These are phyloP conservation scores for Lepisosteus oculatus DNA, from an alignment of 2,113 vertebrate species.

Conservation along the genomic window DNA sequence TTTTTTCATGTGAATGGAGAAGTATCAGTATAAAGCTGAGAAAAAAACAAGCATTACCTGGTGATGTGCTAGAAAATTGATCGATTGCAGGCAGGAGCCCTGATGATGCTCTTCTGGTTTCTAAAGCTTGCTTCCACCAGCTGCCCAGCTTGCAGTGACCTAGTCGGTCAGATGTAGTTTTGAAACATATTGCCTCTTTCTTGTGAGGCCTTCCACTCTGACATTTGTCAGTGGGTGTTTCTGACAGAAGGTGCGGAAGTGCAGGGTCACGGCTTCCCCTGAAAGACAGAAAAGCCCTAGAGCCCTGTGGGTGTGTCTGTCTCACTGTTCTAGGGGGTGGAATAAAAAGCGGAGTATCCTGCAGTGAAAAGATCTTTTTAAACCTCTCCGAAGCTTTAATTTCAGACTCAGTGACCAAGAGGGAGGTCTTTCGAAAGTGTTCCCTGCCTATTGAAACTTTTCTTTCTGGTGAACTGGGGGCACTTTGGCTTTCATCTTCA, in stretches of 20 bases:
- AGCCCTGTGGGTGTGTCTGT: conserved; percentile 5
- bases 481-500: neutral
- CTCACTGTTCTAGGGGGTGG: conserved; percentile 4
- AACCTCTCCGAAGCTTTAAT: neutral
- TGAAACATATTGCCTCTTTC: conserved; percentile 18
- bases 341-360: conserved; percentile 7
- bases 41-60: conserved; percentile 22
- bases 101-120: conserved; percentile 17
- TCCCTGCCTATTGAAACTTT: neutral
- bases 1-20: too few relatives aligned
- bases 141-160: conserved; percentile 26
- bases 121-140: conserved; percentile 35
- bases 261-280: neutral
- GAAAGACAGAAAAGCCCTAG: neutral
- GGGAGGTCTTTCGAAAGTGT: neutral
- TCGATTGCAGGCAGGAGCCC: conserved; percentile 17
- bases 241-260: conserved; percentile 2
- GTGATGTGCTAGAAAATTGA: conserved; percentile 12
- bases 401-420: conserved; percentile 10
- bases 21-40: neutral
- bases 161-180: conserved; percentile 20
- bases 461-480: neutral
- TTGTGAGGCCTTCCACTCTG: conserved; percentile 7
- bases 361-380: conserved; percentile 3
- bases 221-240: conserved; percentile 1